These are phyloP conservation scores for Scytalopus superciliaris DNA, from an alignment of 2,113 vertebrate species.

Conservation along the genomic window DNA sequence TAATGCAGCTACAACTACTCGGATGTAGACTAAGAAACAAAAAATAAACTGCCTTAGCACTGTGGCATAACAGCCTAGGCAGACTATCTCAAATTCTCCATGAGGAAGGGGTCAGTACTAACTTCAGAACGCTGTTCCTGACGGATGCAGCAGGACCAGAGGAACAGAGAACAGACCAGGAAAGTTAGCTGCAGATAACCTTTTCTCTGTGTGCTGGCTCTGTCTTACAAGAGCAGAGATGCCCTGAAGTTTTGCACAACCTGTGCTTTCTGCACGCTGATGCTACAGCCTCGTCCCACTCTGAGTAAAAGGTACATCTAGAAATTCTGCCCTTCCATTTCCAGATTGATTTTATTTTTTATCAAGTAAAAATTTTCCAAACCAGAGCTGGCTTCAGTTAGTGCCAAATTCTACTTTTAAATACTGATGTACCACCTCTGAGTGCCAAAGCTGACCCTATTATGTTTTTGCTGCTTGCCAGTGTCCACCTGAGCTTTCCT, in stretches of 20 bases:
- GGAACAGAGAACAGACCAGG: background rate
- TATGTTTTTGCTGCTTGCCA: background rate
- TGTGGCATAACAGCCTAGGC: background rate
- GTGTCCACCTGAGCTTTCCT: background rate
- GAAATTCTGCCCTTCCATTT: background rate
- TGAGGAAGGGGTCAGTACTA: background rate
- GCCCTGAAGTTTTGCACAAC: background rate
- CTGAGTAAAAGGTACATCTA: background rate
- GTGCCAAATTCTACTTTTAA: background rate
- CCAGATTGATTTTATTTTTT: background rate
- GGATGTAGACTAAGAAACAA: rapidly evolving
- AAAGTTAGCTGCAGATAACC: background rate
- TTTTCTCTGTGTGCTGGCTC: background rate
- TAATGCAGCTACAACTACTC: background rate
- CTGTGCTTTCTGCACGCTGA: background rate
- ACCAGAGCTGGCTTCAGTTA: background rate
- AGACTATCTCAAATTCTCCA: background rate
- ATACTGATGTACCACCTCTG: background rate
- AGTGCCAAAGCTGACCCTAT: background rate
- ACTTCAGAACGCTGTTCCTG: background rate
- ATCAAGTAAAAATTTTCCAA: background rate
- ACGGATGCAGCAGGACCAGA: background rate
- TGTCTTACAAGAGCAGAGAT: background rate
- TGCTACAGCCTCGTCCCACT: background rate
- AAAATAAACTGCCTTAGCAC: background rate